Percentiles rank a stretch among this genome's conserved stretches.
Conservation (phyloP, 2,888 invertebrate species). For the Tribolium freemani region DNA sequence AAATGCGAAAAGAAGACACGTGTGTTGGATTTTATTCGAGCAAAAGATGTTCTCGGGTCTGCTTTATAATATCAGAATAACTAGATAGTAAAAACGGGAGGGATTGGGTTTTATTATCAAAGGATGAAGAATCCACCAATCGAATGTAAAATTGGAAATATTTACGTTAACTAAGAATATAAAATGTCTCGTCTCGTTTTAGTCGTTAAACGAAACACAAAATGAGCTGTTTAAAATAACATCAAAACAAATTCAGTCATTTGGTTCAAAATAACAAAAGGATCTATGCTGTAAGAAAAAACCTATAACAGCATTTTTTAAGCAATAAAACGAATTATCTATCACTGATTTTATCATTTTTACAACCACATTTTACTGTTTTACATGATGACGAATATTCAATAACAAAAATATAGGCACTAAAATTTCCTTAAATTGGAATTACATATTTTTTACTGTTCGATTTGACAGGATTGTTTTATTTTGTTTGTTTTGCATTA, state of each 20-base stretch:
- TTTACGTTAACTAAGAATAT: constrained; percentile 21
- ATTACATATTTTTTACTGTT: not conserved
- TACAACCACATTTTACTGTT: not conserved
- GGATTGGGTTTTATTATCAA: constrained; percentile 13
- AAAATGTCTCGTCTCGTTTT: constrained; percentile 8
- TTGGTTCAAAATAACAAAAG: not conserved
- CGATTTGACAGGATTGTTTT: not conserved
- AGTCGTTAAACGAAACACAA: constrained; percentile 6
- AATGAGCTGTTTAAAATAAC: constrained; percentile 4
- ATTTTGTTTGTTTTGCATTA: not conserved
- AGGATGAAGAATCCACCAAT: constrained; percentile 15
- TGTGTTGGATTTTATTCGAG: constrained; percentile 5
- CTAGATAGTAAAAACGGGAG: constrained; percentile 3
- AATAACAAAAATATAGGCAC: too few relatives aligned
- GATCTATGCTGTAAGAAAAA: not conserved
- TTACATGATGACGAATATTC: not conserved
- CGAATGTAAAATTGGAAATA: constrained; percentile 12
- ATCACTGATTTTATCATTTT: too few relatives aligned
- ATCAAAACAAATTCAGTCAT: not conserved
- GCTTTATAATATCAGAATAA: constrained; percentile 8
- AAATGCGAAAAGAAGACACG: not conserved
- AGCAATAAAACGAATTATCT: too few relatives aligned
- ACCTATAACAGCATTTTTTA: too few relatives aligned
- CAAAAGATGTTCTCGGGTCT: not conserved
- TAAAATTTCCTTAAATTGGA: not conserved